Evolutionary conservation across 2,797 vertebrate species (phyloP), one percentile per base, ranked within the genome.

Genomic region (Hybognathus amarus): DNA sequence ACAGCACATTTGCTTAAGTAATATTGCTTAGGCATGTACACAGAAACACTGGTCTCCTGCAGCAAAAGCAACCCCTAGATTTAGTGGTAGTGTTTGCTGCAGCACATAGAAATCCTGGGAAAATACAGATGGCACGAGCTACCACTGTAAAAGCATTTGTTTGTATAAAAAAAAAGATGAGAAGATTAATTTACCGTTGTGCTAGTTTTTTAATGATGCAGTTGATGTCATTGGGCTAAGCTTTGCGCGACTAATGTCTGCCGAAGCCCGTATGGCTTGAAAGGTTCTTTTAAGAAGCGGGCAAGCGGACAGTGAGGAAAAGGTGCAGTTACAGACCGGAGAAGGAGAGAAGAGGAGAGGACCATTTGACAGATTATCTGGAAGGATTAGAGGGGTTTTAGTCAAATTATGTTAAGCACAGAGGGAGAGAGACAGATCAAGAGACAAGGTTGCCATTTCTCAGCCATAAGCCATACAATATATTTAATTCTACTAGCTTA

Each of bases 281-380:
- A 64, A 83, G 88, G 83, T 85, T 89, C 90, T 91, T 80, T 83
- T 87, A 89, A 91, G 85, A 81, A 33, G 74, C 12, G 1, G 82
- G 38, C 22, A 11, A 33, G 54, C 5, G 27, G 42, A 71, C 50
- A 77, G 74, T 81, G 87, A 88, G 87, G 90, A 88, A 90, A 93
- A 92, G 92, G 94, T 93, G 91, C n/a, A n/a, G 91, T 92, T 90
- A 91, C 93, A 91, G 92, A 92, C 85, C 78, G 87, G 90, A 91
- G 91, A 93, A 93, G 92, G 91, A 93, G 89, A 93, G 91, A 92
- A 86, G 90, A 91, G 87, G 88, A 91, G 91, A 92, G 92, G 92
- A 93, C 93, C 94, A 94, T 94, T 94, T 95, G 93, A 92, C 93
- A 94, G 94, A 95, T 94, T 94, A 95, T 95, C 94, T 94, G 85